These are phyloP conservation scores for Crenichthys baileyi DNA, from an alignment of 2,797 vertebrate genomes.

Conservation along the genomic window DNA sequence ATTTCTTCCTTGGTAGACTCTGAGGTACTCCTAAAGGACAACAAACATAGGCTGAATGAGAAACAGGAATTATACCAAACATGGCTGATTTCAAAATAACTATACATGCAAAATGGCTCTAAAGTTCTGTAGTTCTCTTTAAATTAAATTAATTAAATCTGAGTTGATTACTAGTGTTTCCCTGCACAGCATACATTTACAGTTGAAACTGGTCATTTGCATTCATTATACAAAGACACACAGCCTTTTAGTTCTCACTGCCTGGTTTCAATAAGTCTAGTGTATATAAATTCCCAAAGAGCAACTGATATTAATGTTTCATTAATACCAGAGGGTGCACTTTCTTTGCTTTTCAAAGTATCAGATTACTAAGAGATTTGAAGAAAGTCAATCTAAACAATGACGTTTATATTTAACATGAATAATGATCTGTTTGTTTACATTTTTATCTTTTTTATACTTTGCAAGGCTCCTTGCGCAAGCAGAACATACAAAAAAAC, in stretches of 20 bases:
- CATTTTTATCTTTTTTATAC: neutral
- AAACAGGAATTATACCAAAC: neutral
- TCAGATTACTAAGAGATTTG: no score
- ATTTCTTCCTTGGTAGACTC: constrained; percentile 1
- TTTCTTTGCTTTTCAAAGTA: neutral
- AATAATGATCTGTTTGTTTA: neutral
- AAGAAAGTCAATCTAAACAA: neutral
- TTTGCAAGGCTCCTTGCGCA: neutral
- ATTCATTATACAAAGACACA: no score
- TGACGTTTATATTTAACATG: neutral
- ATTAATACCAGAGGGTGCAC: neutral
- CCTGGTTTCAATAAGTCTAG: no score
- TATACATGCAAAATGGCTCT: neutral
- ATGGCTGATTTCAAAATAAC: neutral
- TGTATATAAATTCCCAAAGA: no score
- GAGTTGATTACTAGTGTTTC: neutral
- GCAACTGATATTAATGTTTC: neutral
- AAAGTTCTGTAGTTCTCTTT: neutral
- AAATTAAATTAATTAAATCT: neutral
- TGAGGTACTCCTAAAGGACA: constrained; percentile 22
- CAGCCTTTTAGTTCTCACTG: no score
- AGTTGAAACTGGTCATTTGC: neutral
- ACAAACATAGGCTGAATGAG: neutral
- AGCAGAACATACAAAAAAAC: neutral
- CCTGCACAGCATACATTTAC: neutral